Evolutionary conservation across 2,888 invertebrate species (phyloP), one percentile per base, ranked within the genome.

Genomic region (Brachynemurus nebulosus): DNA sequence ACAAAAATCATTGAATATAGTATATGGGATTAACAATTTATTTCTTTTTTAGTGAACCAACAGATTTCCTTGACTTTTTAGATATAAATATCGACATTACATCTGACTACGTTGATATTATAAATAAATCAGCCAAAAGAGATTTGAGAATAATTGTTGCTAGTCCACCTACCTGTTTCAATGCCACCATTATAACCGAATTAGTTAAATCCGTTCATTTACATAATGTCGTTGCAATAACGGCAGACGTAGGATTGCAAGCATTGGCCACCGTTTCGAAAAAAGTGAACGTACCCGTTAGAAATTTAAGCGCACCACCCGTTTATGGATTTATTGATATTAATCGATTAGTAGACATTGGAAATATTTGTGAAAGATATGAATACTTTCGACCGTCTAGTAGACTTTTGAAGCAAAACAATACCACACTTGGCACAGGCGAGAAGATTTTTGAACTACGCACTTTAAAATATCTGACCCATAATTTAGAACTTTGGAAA

Each of bases 321-420:
- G 75, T 78, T 4, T 78, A 77, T 76, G 78, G 78, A 7, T 76
- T 71, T 51, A 63, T 72, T 20, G 76, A 74, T 11, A 57, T 71
- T 17, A 71, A 70, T 53, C 67, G 70, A 25, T 65, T 71, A 44
- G 65, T 76, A 5, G 76, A 76, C 56, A 56, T 73, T 12, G 60
- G 59, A 45, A 70, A 68, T 34, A 69, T 69, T n/a, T 54, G 73
- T 40, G 70, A 74, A 52, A 68, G 65, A 54, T 69, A 69, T 47
- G 62, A 71, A 50, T 58, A 67, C 30, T 69, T 69, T 54, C 59
- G 66, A 48, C 73, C 75, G 0, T 71, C 69, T 51, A 57, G 57
- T 42, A 66, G 74, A 56, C 70, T 68, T 37, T 71, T 62, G 57
- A 68, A 69, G 3, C 64, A 54, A 43, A 52, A 54, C 34, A 65